phyloP scores from a whole-genome alignment of 2,888 invertebrate genomes.

The Hymenopus coronatus region DNA sequence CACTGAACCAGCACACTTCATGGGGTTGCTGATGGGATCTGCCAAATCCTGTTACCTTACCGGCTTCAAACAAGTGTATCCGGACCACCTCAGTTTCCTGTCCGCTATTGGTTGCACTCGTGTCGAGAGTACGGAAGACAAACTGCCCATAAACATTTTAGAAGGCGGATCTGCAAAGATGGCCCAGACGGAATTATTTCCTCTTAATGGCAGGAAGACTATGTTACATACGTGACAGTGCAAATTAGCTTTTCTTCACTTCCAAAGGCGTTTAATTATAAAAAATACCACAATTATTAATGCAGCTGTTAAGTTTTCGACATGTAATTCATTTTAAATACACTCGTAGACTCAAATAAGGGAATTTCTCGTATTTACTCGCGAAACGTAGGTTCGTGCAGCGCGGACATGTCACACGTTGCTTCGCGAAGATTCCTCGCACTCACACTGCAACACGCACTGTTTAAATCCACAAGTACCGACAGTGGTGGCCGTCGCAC shows the following conservation, averaged over 20 bases:
- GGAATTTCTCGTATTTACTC: neutral
- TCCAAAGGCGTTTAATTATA: neutral
- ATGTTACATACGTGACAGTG: no score
- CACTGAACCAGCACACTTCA: constrained; percentile 17
- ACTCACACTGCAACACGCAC: neutral
- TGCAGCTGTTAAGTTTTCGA: neutral
- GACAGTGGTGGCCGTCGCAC: neutral
- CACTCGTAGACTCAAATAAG: neutral
- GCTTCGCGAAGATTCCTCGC: neutral
- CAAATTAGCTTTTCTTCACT: neutral
- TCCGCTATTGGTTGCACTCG: neutral
- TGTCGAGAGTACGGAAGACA: neutral
- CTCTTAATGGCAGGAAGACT: neutral
- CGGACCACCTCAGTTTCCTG: neutral
- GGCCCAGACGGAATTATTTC: neutral
- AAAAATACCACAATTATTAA: neutral
- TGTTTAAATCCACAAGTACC: neutral
- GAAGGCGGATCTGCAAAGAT: neutral
- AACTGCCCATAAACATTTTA: neutral
- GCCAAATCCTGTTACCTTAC: constrained; percentile 4
- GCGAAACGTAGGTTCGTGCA: neutral
- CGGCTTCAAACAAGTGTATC: neutral
- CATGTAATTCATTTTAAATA: neutral
- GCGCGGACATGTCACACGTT: neutral
- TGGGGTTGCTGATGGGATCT: neutral